These are phyloP conservation scores for Myioborus melanocephalus DNA, from an alignment of 2,797 vertebrate genomes.

Conservation along the genomic window DNA sequence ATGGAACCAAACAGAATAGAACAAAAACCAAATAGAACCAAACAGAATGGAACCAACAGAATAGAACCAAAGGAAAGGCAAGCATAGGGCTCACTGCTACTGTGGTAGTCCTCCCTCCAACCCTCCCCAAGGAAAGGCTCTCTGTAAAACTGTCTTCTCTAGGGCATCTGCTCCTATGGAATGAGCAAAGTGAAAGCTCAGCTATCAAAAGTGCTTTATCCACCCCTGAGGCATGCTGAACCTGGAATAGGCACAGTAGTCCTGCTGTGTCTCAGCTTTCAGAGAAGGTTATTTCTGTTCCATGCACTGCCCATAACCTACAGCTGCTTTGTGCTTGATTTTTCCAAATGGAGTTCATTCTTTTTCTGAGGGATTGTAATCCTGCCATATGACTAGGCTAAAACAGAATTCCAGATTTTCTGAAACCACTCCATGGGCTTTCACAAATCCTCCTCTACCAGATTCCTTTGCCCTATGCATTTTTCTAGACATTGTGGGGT, in stretches of 20 bases:
- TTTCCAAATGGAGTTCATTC: neutral
- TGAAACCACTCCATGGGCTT: neutral
- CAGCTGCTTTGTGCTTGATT: neutral
- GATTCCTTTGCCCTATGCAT: neutral
- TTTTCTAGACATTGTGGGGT: neutral
- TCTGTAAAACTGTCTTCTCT: neutral
- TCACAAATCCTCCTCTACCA: neutral
- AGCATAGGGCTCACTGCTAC: neutral
- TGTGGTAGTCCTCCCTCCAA: neutral
- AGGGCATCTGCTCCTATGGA: neutral
- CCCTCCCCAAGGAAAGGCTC: neutral
- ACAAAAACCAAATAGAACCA: neutral
- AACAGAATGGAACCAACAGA: neutral
- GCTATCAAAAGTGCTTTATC: neutral
- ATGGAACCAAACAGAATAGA: neutral
- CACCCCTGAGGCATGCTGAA: neutral
- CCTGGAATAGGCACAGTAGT: neutral
- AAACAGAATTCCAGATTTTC: neutral
- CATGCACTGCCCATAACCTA: neutral
- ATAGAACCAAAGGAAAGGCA: neutral
- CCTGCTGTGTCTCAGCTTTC: rapidly evolving
- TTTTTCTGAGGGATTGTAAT: neutral
- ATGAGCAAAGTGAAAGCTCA: neutral
- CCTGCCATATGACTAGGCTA: neutral
- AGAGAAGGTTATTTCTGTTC: neutral